Evolutionary conservation across 2,888 invertebrate genomes (phyloP), one percentile per base, ranked within the genome.

Genomic region (Nebria brevicollis): DNA sequence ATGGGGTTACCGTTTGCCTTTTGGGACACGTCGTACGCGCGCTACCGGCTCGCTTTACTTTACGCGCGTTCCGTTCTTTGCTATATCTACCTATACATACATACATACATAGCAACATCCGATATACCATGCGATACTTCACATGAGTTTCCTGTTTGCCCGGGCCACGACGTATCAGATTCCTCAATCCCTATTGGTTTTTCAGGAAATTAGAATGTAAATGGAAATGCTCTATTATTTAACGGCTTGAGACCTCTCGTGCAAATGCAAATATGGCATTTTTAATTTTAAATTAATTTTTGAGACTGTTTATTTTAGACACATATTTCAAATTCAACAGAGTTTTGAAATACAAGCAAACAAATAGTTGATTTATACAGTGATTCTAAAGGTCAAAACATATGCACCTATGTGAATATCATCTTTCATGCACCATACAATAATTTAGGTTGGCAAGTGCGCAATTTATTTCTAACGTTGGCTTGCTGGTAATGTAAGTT

Each of bases 161-260:
- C 26, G 70, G 70, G 13, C 25, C 15, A 74, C 75, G 65, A 26
- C 25, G 75, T 75, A 80, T 80, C 80, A 80, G 80, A 80, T 80
- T 80, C 75, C 80, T 75, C 80, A 80, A 75, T 80, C 75, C 80
- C 75, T 66, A 80, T 80, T 75, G 80, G 75, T 75, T 80, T 75
- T 75, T 75, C 43, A 70, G 34, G 68, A 80, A 80, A 80, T 80
- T 80, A 80, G 72, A 75, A 80, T 80, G 80, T 75, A 80, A 80
- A 75, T 80, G 80, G 80, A 74, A 54, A 15, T 80, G 72, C 80
- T 80, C 68, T 72, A 80, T 75, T 80, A 80, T 80, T 80, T 75
- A 80, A 43, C 79, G 54, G 11, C 2, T 8, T 6, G 54, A 54
- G 11, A 5, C 65, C 41, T 66, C 66, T 79, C 73, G 34, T 42